Evolutionary conservation across 2,113 vertebrate species (phyloP).

Genomic region (Anser brachyrhynchus): DNA sequence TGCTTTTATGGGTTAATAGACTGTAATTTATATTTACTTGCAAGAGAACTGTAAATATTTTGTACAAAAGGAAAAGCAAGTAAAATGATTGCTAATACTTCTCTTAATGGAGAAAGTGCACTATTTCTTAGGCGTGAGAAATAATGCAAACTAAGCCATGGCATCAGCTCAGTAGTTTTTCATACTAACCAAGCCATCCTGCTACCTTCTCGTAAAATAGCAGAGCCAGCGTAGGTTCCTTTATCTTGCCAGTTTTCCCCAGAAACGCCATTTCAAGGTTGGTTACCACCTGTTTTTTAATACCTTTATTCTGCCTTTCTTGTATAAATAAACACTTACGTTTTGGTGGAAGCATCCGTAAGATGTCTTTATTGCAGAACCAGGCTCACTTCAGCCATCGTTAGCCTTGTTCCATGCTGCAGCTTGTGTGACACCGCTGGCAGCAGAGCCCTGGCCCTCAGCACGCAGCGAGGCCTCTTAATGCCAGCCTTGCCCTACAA

Average conservation of each 20-base stretch:
- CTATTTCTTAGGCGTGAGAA: not conserved
- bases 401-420: rapidly evolving
- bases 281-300: not conserved
- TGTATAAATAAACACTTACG: not conserved
- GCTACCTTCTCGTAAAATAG: not conserved
- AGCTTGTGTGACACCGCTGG: not conserved
- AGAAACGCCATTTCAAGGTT: not conserved
- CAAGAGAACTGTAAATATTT: not conserved
- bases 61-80: not conserved
- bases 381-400: rapidly evolving
- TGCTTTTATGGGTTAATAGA: not conserved
- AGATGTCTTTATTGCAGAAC: not conserved
- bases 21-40: not conserved
- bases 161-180: not conserved
- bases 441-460: not conserved
- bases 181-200: rapidly evolving
- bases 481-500: not conserved
- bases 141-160: not conserved
- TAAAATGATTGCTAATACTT: rapidly evolving
- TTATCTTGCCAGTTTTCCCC: not conserved
- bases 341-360: not conserved
- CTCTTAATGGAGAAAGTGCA: not conserved
- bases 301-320: not conserved
- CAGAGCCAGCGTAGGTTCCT: not conserved
- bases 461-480: rapidly evolving